Evolutionary conservation across 2,888 invertebrate genomes (phyloP).

Genomic region (Lithophane socia): DNA sequence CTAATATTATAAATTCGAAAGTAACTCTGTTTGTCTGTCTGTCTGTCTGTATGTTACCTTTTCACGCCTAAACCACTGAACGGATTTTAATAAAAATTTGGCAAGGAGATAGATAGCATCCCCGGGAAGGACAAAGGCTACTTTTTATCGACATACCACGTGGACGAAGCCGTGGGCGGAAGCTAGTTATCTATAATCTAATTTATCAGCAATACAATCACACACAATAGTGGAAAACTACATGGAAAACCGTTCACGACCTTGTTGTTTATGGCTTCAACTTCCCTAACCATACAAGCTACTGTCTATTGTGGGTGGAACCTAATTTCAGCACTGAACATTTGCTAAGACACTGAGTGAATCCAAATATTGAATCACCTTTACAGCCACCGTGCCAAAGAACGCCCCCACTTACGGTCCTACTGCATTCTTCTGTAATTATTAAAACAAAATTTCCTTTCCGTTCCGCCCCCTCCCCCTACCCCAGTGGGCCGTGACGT

Average conservation of each 20-base stretch:
- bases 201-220: conserved; percentile 2
- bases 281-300: background rate
- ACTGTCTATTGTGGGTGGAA: background rate
- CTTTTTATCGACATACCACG: too few relatives aligned
- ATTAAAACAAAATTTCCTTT: conserved; percentile 32
- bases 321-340: background rate
- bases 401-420: background rate
- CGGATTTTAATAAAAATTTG: too few relatives aligned
- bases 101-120: too few relatives aligned
- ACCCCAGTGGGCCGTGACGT: conserved; percentile 38
- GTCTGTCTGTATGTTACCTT: too few relatives aligned
- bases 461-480: background rate
- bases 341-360: background rate
- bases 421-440: conserved; percentile 7
- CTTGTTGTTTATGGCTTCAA: conserved; percentile 25
- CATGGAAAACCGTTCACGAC: background rate
- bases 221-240: conserved; percentile 8
- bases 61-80: too few relatives aligned
- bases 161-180: too few relatives aligned
- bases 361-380: conserved; percentile 20
- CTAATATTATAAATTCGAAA: too few relatives aligned
- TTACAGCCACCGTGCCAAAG: conserved; percentile 5
- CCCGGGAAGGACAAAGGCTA: too few relatives aligned
- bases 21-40: too few relatives aligned
- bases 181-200: too few relatives aligned